Evolutionary conservation across 2,113 vertebrate species (phyloP), one percentile per base, ranked within the genome.

Genomic region (Micronycteris hirsuta): DNA sequence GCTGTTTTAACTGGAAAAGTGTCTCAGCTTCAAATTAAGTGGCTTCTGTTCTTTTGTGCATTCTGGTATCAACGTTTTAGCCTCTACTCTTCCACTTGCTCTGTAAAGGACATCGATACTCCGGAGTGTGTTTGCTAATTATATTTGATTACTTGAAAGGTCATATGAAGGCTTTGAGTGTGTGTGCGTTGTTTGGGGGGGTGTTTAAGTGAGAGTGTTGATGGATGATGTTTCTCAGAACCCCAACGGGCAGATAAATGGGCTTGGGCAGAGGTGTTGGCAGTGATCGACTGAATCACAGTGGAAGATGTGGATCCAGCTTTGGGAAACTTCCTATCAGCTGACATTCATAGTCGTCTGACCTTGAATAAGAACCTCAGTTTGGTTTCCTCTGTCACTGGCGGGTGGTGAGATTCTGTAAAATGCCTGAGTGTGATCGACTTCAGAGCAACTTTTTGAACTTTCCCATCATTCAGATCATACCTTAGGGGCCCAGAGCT

Each of bases 81-180:
- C 91, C 96, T 94, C 52, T 88, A 61, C 93, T 92, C 86, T 86
- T 56, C 93, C 81, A 83, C 86, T 85, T 97, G 93, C 70, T 96
- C 87, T 93, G 52, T 85, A 92, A 94, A 98, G 96, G 92, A 97
- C 93, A 93, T 77, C 16, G 1, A 94, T 96, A 91, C 94, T 96
- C 93, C 36, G 90, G 93, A 90, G 85, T 92, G 12, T 82, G 33
- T 95, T 92, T 96, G 52, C 92, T 98, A 96, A 97, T 98, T 96
- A 63, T 83, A 89, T 97, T 96, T 97, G 86, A 96, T 91, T 71
- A 83, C 82, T 95, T 96, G 93, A 93, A 98, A 97, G 94, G 97
- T 97, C 91, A 61, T 47, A 4, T 38, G 94, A 93, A 96, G 92
- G 58, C 84, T 93, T 45, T 89, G 56, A 92, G 76, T 97, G 68